Percentiles rank a stretch among this genome's conserved stretches.
phyloP scores from a whole-genome alignment of 2,888 invertebrate genomes.

The Sclerodermus sp. region DNA sequence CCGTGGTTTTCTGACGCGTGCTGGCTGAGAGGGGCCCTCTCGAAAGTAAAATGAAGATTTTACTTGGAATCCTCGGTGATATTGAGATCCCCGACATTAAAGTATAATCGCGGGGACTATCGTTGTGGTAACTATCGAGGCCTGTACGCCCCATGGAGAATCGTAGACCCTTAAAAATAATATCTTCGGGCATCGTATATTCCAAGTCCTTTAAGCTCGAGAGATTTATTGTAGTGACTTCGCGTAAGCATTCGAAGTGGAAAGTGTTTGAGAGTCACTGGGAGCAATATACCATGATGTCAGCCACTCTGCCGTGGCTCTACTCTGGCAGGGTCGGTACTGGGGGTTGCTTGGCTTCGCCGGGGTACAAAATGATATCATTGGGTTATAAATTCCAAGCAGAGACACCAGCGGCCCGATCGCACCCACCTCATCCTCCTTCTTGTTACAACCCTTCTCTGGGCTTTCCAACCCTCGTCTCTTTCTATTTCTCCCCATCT shows the following conservation, averaged over 20 bases:
- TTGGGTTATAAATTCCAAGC: conserved; percentile 57
- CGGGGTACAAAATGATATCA: conserved; percentile 57
- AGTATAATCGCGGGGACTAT: too few relatives aligned
- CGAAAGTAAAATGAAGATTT: too few relatives aligned
- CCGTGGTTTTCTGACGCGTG: too few relatives aligned
- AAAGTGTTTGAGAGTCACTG: conserved; percentile 55
- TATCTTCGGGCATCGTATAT: too few relatives aligned
- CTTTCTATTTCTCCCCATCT: conserved; percentile 68
- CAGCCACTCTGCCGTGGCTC: conserved; percentile 49
- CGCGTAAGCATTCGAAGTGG: conserved; percentile 24
- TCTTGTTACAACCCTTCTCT: conserved; percentile 44
- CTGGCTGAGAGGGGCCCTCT: too few relatives aligned
- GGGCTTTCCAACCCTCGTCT: conserved; percentile 47
- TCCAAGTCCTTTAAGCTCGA: too few relatives aligned
- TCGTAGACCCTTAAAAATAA: too few relatives aligned
- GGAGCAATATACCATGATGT: conserved; percentile 56
- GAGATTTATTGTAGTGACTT: conserved; percentile 27
- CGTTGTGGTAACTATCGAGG: too few relatives aligned
- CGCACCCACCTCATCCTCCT: conserved; percentile 33
- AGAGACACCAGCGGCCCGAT: conserved; percentile 53
- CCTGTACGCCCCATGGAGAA: too few relatives aligned
- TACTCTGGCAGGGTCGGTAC: conserved; percentile 36
- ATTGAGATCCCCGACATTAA: too few relatives aligned
- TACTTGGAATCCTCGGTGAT: too few relatives aligned
- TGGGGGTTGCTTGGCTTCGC: conserved; percentile 50